Evolutionary conservation across 1,140 invertebrate species (phyloP).

Genomic region (Harpegnathos saltator): DNA sequence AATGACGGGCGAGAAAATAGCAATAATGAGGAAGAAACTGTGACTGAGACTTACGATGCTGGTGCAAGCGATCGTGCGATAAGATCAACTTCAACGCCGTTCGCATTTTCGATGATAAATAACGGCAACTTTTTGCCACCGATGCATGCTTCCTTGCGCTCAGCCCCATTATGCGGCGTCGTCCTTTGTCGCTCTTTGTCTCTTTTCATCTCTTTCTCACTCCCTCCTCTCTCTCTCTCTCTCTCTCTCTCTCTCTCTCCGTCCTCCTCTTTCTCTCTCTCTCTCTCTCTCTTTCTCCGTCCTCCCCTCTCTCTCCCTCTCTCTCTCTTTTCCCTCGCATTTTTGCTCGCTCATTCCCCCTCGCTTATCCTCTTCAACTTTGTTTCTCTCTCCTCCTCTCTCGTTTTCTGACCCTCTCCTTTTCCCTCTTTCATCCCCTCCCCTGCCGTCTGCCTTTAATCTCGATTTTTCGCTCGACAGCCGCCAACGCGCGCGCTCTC

Average conservation of each 20-base stretch:
- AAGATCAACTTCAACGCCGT: constrained; percentile 29
- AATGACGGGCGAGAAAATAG: constrained; percentile 15
- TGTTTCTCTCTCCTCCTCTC: neutral
- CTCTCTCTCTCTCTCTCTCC: neutral
- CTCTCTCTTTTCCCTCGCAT: neutral
- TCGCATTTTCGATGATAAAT: constrained; percentile 42
- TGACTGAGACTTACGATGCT: neutral
- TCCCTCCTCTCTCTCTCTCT: neutral
- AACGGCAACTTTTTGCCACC: constrained; percentile 15
- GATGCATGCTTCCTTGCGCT: constrained; percentile 8
- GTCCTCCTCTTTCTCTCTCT: neutral
- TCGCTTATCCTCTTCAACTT: neutral
- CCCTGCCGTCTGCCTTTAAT: constrained; percentile 15
- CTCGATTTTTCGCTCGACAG: constrained; percentile 44
- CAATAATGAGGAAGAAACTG: constrained; percentile 4
- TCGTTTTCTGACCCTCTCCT: neutral
- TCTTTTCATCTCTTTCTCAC: neutral
- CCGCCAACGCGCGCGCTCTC: constrained; percentile 16
- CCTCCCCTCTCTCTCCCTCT: neutral
- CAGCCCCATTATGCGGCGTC: constrained; percentile 9
- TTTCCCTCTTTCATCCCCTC: neutral
- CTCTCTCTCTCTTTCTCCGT: neutral
- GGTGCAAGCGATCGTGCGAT: constrained; percentile 29
- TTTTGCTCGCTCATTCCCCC: neutral
- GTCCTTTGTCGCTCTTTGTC: constrained; percentile 6